Evolutionary conservation across 1,140 invertebrate genomes (phyloP).

Genomic region (Scaptomyza montana): DNA sequence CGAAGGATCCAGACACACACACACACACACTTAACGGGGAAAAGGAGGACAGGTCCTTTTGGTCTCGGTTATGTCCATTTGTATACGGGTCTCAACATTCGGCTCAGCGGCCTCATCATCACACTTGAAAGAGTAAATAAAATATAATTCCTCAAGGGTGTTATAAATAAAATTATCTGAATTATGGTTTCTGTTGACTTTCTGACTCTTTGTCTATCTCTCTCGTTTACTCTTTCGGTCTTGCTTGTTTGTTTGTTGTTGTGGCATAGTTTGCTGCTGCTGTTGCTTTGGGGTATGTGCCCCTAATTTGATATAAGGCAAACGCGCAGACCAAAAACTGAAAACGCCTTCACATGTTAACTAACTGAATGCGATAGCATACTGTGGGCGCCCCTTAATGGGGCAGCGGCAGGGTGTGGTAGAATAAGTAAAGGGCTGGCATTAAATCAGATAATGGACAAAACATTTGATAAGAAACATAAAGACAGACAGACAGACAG

Average conservation of each 20-base stretch:
- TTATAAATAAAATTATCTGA: constrained; percentile 83
- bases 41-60: constrained; percentile 48
- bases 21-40: no score
- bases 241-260: constrained; percentile 20
- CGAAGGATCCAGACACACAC: constrained; percentile 35
- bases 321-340: constrained; percentile 15
- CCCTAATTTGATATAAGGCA: constrained; percentile 62
- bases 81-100: constrained; percentile 17
- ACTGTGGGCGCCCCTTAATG: not conserved
- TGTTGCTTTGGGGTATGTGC: constrained; percentile 54
- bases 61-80: constrained; percentile 32
- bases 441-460: constrained; percentile 42
- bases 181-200: constrained; percentile 81
- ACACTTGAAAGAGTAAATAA: constrained; percentile 83
- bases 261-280: constrained; percentile 61
- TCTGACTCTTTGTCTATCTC: constrained; percentile 1
- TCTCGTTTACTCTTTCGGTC: constrained; percentile 6
- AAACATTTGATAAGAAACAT: constrained; percentile 39
- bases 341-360: constrained; percentile 37
- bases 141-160: constrained; percentile 83
- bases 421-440: constrained; percentile 7
- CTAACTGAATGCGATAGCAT: constrained; percentile 39
- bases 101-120: constrained; percentile 70
- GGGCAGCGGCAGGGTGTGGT: constrained; percentile 24
- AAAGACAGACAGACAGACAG: constrained; percentile 4